Base-by-base conservation (phyloP, 2,797 vertebrate species). In the Cygnus olor region DNA sequence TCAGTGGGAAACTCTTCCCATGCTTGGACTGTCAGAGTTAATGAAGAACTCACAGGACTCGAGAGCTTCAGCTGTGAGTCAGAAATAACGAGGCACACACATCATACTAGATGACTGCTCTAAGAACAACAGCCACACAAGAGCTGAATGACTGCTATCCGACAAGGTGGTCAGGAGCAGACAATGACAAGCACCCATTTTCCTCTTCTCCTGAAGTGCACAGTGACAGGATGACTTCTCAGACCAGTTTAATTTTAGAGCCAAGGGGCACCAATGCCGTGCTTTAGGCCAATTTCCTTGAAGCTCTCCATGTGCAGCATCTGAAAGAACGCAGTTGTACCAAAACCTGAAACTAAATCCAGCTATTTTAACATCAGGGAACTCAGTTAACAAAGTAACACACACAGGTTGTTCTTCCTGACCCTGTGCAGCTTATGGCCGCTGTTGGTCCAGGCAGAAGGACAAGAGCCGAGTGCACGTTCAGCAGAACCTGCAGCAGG, bases 401-500 rank as follows among this genome's bases (percentile, higher is more conserved):
- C 36, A 40, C 7, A 69, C 9, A 27, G 10, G 11, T 6, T 36
- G 6, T 34, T 80, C 36, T 8, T 40, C 7, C 12, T 5, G 38
- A 40, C 10, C 17, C 79, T 8, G 25, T 12, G 44, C n/a, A 82
- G 72, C 9, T n/a, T n/a, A 71, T 5, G 13, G 47, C 24, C 19
- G 14, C 10, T 1, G 2, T 19, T 49, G 18, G 32, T 51, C 47
- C 15, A 8, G 57, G 42, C 56, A 78, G n/a, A 25, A 53, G 11
- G 10, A 70, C 47, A 63, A 42, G 4, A 38, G 54, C 38, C 5
- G 1, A 2, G 12, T 0, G 4, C 22, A 47, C 9, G 5, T 32
- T 61, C 42, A 38, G 27, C 4, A 11, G 51, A 21, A 32, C 32
- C 45, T 54, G 25, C 56, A 28, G 58, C 4, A 45, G 24, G 19